phyloP scores from a whole-genome alignment of 2,888 invertebrate species.

The Achlya flavicornis region DNA sequence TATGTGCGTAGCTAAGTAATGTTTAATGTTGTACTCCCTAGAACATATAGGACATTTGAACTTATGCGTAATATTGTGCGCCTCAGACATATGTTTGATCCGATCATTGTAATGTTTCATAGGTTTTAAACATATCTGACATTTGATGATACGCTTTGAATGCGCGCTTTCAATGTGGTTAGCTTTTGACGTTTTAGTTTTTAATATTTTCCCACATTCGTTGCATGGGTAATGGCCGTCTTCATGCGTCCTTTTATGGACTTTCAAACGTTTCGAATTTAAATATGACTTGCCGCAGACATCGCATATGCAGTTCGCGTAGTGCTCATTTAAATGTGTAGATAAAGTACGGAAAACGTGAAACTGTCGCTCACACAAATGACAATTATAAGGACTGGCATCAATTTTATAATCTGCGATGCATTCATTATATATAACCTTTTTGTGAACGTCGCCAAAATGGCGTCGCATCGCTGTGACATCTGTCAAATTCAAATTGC shows the following conservation, averaged over 20 bases:
- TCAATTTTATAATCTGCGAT: constrained; percentile 73
- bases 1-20: constrained; percentile 72
- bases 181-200: constrained; percentile 62
- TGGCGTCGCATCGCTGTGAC: constrained; percentile 60
- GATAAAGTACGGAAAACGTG: constrained; percentile 72
- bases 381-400: constrained; percentile 63
- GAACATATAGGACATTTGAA: constrained; percentile 67
- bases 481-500: constrained; percentile 58
- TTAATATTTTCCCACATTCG: constrained; percentile 65
- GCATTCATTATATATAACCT: constrained; percentile 67
- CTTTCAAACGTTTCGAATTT: constrained; percentile 75
- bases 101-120: constrained; percentile 77
- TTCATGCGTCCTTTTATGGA: constrained; percentile 78
- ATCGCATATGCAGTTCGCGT: constrained; percentile 77
- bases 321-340: constrained; percentile 78
- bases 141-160: constrained; percentile 64
- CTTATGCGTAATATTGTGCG: constrained; percentile 66
- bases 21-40: constrained; percentile 69
- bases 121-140: constrained; percentile 68
- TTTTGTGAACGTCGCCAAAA: constrained; percentile 57
- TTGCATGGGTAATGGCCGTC: constrained; percentile 65
- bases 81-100: constrained; percentile 74
- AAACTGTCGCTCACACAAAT: constrained; percentile 62
- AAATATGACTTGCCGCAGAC: constrained; percentile 79
- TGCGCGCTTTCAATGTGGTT: constrained; percentile 72